phyloP scores from a whole-genome alignment of 2,888 invertebrate species.

The Chymomyza procnemis region DNA sequence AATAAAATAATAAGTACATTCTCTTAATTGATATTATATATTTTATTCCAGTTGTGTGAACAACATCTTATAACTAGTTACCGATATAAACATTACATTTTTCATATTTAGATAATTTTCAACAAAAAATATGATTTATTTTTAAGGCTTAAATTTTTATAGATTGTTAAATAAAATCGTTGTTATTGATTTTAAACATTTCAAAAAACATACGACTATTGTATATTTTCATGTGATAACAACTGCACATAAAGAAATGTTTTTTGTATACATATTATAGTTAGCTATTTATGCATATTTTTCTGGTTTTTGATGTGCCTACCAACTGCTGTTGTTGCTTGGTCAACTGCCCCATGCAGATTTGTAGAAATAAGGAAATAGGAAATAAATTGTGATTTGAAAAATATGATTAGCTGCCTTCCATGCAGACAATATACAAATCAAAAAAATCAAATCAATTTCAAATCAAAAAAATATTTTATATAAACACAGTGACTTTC shows the following conservation, averaged over 20 bases:
- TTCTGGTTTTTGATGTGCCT: constrained; percentile 11
- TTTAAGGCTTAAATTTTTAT: neutral
- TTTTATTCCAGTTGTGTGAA: too few species aligned
- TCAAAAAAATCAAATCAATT: too few species aligned
- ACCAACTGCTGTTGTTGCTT: neutral
- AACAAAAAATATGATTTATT: too few species aligned
- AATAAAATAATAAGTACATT: neutral
- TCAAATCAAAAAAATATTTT: too few species aligned
- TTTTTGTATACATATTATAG: constrained; percentile 19
- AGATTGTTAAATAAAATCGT: neutral
- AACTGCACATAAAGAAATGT: neutral
- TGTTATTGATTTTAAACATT: neutral
- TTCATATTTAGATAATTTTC: neutral
- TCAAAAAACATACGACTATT: neutral
- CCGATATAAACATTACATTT: neutral
- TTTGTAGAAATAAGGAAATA: neutral
- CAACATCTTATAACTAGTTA: neutral
- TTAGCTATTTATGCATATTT: constrained; percentile 28
- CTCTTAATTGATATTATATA: neutral
- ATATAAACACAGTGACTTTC: neutral
- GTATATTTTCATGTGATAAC: neutral
- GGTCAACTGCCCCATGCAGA: neutral
- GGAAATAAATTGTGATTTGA: neutral
- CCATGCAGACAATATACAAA: too few species aligned
- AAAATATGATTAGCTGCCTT: too few species aligned